These are phyloP conservation scores for Caradrina clavipalpis DNA, from an alignment of 2,888 invertebrate genomes.

Conservation along the genomic window DNA sequence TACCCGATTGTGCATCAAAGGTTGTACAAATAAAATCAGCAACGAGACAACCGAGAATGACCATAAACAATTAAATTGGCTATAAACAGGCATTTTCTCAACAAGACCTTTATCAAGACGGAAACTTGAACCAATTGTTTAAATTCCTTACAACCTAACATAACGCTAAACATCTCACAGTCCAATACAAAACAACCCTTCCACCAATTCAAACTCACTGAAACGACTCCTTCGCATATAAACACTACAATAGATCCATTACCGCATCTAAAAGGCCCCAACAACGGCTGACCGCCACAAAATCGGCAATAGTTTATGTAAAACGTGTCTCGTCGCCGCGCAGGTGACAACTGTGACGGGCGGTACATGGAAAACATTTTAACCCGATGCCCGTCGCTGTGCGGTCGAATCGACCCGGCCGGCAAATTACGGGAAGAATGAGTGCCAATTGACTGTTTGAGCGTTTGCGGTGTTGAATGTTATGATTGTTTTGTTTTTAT, in stretches of 20 bases:
- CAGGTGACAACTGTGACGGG: constrained; percentile 76
- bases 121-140: constrained; percentile 14
- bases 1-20: too few relatives aligned
- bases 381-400: constrained; percentile 75
- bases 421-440: constrained; percentile 61
- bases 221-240: constrained; percentile 38
- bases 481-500: constrained; percentile 39
- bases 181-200: constrained; percentile 38
- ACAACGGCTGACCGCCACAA: constrained; percentile 51
- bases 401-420: constrained; percentile 73
- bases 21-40: too few relatives aligned
- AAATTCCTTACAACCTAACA: constrained; percentile 8
- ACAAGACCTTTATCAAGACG: not conserved
- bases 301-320: constrained; percentile 66
- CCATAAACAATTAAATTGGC: too few relatives aligned
- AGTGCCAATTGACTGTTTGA: constrained; percentile 57
- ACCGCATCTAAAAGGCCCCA: constrained; percentile 60
- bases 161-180: constrained; percentile 9
- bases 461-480: constrained; percentile 32
- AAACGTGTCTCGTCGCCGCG: constrained; percentile 58
- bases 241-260: constrained; percentile 66
- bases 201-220: constrained; percentile 16
- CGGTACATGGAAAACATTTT: constrained; percentile 87
- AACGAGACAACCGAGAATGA: too few relatives aligned
- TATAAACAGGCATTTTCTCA: not conserved